Base-by-base conservation (phyloP, 2,888 invertebrate genomes). In the Trissoscelio sp. region DNA sequence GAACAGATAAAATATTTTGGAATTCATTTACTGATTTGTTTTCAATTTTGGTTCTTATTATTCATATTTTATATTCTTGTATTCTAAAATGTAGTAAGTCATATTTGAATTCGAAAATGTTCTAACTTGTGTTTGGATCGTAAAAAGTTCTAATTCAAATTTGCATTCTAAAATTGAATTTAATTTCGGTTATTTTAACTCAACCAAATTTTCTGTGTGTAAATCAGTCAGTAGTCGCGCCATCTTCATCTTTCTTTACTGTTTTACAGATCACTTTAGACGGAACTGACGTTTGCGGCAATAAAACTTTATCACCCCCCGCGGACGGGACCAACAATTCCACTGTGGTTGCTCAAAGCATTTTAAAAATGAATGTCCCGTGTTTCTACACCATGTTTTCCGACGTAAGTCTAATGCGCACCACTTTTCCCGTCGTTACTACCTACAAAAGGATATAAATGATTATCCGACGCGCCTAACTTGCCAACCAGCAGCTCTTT, bases 321-420 rank as follows among this genome's bases (percentile, higher is more conserved):
- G 20, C 42, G 14, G 86, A 87, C 79, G 83, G 84, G 85, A 73
- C 81, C 18, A 85, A 87, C 77, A 89, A 89, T 86, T 87, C 86
- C 48, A 87, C 86, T 44, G 87, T 87, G 70, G 85, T 84, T 79
- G 83, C 88, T 55, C 84, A 86, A 77, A 87, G 85, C 75, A 89
- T 87, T 67, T 83, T 87, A 46, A 72, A 67, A 2, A 67, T 81
- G 14, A 58, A 79, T 64, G 87, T 84, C 34, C 87, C 87, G 12
- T 90, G 90, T 83, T 88, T 88, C 78, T 90, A 89, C 75, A 87
- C 86, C 3, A 85, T 90, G 39, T 90, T 90, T 70, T 84, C 88
- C 60, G 90, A 90, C 82, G 90, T 90, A 84, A 90, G 90, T 73
- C 46, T 20, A 14, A 51, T n/a, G n/a, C 12, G 39, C 28, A 42